Percentiles rank a stretch among this genome's conserved stretches.
phyloP scores from a whole-genome alignment of 2,797 vertebrate genomes.

The Sebastes glaucus region DNA sequence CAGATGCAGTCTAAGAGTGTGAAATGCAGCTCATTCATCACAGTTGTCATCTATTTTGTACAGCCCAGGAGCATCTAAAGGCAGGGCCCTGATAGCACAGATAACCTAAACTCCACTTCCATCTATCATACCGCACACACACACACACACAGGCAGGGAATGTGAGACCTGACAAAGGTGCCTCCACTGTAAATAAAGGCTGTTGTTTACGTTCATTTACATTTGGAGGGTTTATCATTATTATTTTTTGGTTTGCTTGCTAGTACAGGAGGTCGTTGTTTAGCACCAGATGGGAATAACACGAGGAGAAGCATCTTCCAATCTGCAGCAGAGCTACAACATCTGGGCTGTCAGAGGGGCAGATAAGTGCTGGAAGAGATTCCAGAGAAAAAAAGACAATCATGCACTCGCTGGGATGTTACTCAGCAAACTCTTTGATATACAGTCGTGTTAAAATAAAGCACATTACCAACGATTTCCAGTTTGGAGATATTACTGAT shows the following conservation, averaged over 20 bases:
- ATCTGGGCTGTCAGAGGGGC: conserved; percentile 11
- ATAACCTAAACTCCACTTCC: conserved; percentile 65
- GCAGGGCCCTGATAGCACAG: conserved; percentile 57
- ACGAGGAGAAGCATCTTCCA: conserved; percentile 1
- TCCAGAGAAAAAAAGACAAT: background rate
- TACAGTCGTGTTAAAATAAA: background rate
- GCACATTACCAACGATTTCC: background rate
- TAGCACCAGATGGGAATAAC: conserved; percentile 11
- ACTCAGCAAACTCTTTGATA: background rate
- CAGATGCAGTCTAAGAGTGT: conserved; percentile 53
- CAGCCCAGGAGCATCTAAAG: conserved; percentile 64
- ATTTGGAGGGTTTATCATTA: background rate
- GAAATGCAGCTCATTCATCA: conserved; percentile 73
- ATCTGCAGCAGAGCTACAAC: conserved; percentile 5
- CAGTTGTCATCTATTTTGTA: conserved; percentile 62
- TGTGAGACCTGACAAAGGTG: background rate
- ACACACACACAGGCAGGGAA: background rate
- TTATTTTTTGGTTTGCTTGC: background rate
- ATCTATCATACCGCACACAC: conserved; percentile 42
- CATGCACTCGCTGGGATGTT: background rate
- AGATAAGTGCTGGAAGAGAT: background rate
- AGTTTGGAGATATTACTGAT: background rate
- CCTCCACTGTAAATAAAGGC: background rate
- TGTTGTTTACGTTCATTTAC: background rate
- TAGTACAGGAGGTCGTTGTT: background rate